Conservation (phyloP, 2,113 vertebrate species). For the Genyomyrus donnyi region DNA sequence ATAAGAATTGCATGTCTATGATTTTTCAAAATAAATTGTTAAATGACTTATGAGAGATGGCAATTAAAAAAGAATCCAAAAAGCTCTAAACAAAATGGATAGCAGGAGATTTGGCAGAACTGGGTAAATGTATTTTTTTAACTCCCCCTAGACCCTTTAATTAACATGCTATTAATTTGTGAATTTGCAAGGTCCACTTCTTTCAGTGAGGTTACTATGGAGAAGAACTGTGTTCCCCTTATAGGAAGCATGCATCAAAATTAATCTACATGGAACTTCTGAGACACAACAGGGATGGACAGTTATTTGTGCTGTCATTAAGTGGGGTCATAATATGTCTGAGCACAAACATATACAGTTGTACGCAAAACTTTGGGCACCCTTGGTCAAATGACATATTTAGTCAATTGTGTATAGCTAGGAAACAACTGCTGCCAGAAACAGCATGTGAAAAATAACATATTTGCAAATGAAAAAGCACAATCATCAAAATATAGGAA, state of each 20-base stretch:
- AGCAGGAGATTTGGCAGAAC: not conserved
- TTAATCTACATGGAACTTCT: not conserved
- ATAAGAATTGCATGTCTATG: constrained; percentile 15
- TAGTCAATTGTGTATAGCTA: too few species aligned
- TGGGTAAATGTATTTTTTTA: not conserved
- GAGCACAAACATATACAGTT: not conserved
- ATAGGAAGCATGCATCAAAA: not conserved
- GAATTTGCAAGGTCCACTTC: constrained; percentile 38
- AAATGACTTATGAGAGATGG: not conserved
- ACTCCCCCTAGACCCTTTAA: constrained; percentile 40
- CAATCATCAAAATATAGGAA: too few species aligned
- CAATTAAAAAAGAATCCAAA: not conserved
- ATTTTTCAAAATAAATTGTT: constrained; percentile 17
- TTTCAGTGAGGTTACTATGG: not conserved
- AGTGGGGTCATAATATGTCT: not conserved
- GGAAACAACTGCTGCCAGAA: too few species aligned
- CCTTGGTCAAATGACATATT: too few species aligned
- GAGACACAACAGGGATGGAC: not conserved
- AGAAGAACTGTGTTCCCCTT: not conserved
- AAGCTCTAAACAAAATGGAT: not conserved
- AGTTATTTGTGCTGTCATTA: not conserved
- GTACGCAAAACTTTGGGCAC: too few species aligned
- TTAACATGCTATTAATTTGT: constrained; percentile 51
- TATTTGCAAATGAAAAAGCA: too few species aligned
- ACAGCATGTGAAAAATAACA: too few species aligned